phyloP scores from a whole-genome alignment of 2,888 invertebrate species.

The Atherix ibis region DNA sequence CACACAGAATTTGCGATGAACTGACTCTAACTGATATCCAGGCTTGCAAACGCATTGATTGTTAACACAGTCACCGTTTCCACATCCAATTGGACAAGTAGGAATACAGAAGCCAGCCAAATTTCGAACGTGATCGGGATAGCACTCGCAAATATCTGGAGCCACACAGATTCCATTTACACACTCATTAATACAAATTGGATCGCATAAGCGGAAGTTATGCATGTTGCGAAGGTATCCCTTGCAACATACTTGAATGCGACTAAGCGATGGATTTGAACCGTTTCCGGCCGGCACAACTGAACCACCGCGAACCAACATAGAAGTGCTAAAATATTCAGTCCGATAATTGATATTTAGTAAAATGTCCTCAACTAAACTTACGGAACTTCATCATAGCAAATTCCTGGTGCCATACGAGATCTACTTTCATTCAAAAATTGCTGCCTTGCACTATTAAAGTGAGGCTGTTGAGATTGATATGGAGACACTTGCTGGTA shows the following conservation, averaged over 20 bases:
- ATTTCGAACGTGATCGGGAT: constrained; percentile 42
- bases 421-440: constrained; percentile 30
- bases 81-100: constrained; percentile 52
- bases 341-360: background rate
- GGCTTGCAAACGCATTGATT: constrained; percentile 44
- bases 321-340: background rate
- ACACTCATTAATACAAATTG: constrained; percentile 34
- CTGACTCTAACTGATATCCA: constrained; percentile 24
- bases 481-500: too few relatives aligned
- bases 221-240: constrained; percentile 49
- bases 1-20: constrained; percentile 36
- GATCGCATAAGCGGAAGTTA: constrained; percentile 34
- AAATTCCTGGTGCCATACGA: constrained; percentile 26
- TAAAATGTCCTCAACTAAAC: constrained; percentile 12
- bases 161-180: constrained; percentile 35
- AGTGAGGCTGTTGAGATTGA: too few relatives aligned
- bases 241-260: constrained; percentile 52
- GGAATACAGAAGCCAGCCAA: constrained; percentile 40
- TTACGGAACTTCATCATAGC: constrained; percentile 32
- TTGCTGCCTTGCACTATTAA: too few relatives aligned
- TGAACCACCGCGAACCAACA: background rate
- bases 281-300: constrained; percentile 14
- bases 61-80: constrained; percentile 46
- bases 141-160: constrained; percentile 32
- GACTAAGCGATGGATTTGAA: constrained; percentile 43